Base-by-base conservation (phyloP, 2,888 invertebrate species). In the Synanthedon tipuliformis region DNA sequence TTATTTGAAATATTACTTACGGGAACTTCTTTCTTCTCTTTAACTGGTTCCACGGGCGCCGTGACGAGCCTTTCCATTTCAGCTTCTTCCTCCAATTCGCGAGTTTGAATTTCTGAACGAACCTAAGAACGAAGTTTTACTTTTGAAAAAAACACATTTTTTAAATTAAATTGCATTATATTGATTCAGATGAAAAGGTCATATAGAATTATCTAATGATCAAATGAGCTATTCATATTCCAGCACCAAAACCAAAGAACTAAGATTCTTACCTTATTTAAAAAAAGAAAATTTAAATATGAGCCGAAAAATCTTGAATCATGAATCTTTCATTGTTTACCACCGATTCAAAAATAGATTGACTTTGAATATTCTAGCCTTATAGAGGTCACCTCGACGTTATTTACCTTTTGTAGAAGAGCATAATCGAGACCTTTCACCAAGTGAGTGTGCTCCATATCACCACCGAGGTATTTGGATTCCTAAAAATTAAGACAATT, bases 391-490 rank as follows among this genome's bases (percentile, higher is more conserved):
- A 23, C 23, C 23, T 23, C 23, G 8, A 53, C 40, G 50, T 23
- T 27, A 27, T 57, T 66, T 75, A 87, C 92, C 82, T 94, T 94
- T 73, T 94, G 93, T 52, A 95, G 73, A 51, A 95, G 75, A 4
- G 94, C 94, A 78, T 93, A 95, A 78, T 95, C 94, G 2, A 87
- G 72, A 61, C 73, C 99, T 87, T 99, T 99, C 64, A 99, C 99
- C 90, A 99, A 97, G 87, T 99, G 99, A 74, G 99, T 99, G 69
- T 99, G 99, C 71, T 99, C 98, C 95, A 99, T 98, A 81, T 99
- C 99, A 90, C 99, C 99, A 75, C 99, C 99, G 88, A 99, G 95
- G 85, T 97, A 99, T 85, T 99, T 99, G 0, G 99, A 99, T 84
- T 99, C 99, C 88, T 94, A 72, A 18, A 79, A 79, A 50, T 41